These are phyloP conservation scores for Leuciscus idus DNA, from an alignment of 2,113 vertebrate genomes.

Conservation along the genomic window DNA sequence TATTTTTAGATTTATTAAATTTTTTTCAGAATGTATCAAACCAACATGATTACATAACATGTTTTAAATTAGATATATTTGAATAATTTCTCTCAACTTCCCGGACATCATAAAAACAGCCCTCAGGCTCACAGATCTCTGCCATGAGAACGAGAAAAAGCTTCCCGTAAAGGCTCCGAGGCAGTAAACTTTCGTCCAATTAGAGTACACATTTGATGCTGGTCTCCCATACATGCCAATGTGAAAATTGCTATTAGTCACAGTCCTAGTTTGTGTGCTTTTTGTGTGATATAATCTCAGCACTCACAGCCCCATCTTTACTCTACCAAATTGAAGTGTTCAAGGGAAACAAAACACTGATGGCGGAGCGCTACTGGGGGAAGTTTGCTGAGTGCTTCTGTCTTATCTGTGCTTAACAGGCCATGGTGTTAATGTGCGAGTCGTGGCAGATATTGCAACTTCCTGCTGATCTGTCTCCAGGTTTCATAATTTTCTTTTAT, in stretches of 20 bases:
- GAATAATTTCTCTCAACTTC: neutral
- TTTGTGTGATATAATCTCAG: conserved; percentile 38
- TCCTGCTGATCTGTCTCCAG: conserved; percentile 27
- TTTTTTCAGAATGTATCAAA: neutral
- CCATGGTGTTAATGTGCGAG: conserved; percentile 31
- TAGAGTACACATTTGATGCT: neutral
- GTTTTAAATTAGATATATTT: neutral
- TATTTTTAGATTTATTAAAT: neutral
- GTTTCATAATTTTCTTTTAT: conserved; percentile 26
- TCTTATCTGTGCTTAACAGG: conserved; percentile 50
- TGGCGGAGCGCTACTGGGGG: neutral
- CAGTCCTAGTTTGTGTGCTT: conserved; percentile 32
- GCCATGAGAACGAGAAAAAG: neutral
- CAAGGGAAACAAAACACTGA: conserved; percentile 16
- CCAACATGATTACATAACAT: neutral
- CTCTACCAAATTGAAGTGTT: conserved; percentile 51
- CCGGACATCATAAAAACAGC: conserved; percentile 11
- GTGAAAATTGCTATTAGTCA: conserved; percentile 36
- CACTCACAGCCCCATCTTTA: conserved; percentile 39
- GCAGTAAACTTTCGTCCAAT: conserved; percentile 17
- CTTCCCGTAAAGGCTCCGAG: neutral
- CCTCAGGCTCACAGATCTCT: neutral
- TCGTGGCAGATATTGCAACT: conserved; percentile 9
- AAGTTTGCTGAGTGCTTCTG: conserved; percentile 15
- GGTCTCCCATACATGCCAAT: conserved; percentile 14